These are phyloP conservation scores for Calephelis nemesis DNA, from an alignment of 1,140 invertebrate genomes.

Conservation along the genomic window DNA sequence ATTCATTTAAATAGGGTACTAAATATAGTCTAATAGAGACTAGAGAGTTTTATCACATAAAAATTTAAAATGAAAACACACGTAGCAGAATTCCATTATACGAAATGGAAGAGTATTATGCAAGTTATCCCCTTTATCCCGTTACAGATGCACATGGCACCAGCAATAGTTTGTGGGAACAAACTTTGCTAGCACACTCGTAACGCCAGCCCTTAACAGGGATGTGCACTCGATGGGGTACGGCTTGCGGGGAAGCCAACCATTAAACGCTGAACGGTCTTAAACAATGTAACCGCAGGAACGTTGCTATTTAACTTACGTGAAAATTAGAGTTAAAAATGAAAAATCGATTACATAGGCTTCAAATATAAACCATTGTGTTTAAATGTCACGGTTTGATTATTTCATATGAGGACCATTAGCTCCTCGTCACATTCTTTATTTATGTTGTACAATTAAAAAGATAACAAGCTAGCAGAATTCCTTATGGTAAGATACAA, in stretches of 20 bases:
- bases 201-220: constrained; percentile 39
- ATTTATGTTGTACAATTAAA: too few relatives aligned
- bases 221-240: constrained; percentile 38
- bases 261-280: not conserved
- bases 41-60: not conserved
- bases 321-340: not conserved
- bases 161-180: constrained; percentile 24
- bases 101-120: not conserved
- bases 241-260: constrained; percentile 25
- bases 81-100: too few relatives aligned
- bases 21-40: not conserved
- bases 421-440: too few relatives aligned
- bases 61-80: too few relatives aligned
- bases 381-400: too few relatives aligned
- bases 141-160: constrained; percentile 1
- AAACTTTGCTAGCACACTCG: constrained; percentile 27
- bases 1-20: too few relatives aligned
- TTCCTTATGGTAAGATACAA: too few relatives aligned
- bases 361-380: too few relatives aligned
- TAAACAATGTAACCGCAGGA: not conserved
- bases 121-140: not conserved
- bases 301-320: not conserved
- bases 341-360: not conserved
- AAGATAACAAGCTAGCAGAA: too few relatives aligned
- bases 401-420: too few relatives aligned